Conservation (phyloP, 2,888 invertebrate species). For the Unio pictorum region DNA sequence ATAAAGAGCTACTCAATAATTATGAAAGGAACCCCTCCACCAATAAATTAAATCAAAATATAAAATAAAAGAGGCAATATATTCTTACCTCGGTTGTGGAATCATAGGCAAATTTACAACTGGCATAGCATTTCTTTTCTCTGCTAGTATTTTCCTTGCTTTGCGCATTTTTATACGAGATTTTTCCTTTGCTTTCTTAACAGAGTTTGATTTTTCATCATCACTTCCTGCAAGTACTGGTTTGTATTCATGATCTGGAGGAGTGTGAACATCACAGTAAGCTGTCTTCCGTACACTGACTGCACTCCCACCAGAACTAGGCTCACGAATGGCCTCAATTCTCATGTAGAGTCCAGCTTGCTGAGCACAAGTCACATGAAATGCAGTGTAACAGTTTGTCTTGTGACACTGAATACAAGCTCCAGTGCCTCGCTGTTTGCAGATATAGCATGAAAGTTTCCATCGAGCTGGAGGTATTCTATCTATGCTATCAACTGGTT, state of each 20-base stretch:
- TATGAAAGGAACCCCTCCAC: neutral
- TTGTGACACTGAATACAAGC: conserved; percentile 99
- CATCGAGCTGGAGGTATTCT: conserved; percentile 96
- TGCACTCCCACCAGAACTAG: conserved; percentile 51
- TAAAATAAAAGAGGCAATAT: neutral
- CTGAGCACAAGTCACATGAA: conserved; percentile 99
- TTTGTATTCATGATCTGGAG: conserved; percentile 74
- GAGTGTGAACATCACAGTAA: conserved; percentile 95
- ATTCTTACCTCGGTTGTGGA: conserved; percentile 70
- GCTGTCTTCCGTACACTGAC: conserved; percentile 88
- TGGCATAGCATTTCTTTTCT: conserved; percentile 91
- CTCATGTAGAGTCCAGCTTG: conserved; percentile 85
- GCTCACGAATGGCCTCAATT: conserved; percentile 89
- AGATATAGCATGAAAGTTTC: conserved; percentile 97
- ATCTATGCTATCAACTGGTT: conserved; percentile 97
- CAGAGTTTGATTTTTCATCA: conserved; percentile 59
- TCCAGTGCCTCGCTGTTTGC: conserved; percentile 82
- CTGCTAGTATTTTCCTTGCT: conserved; percentile 87
- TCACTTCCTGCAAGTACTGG: conserved; percentile 49
- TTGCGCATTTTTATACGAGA: conserved; percentile 86
- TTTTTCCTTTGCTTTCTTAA: conserved; percentile 66
- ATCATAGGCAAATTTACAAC: conserved; percentile 95
- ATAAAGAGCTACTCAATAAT: too few species aligned
- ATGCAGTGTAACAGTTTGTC: conserved; percentile 95
- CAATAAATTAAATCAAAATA: neutral